Conservation (phyloP, 2,113 vertebrate genomes). For the Dissostichus mawsoni region DNA sequence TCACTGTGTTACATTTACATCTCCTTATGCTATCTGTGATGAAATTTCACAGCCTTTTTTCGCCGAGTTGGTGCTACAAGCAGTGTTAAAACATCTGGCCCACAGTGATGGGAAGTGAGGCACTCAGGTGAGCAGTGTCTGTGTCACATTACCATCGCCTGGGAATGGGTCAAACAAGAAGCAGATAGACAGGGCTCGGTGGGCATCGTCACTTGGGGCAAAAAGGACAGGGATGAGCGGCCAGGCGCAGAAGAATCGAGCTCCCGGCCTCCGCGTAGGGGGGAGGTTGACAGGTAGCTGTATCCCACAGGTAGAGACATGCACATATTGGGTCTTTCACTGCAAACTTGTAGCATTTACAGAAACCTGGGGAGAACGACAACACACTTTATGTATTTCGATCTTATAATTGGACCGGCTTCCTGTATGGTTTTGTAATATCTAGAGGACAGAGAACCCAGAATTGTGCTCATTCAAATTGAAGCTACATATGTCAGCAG, state of each 20-base stretch:
- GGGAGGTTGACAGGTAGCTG: constrained; percentile 63
- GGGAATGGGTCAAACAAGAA: constrained; percentile 64
- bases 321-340: constrained; percentile 69
- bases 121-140: constrained; percentile 62
- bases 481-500: constrained; percentile 36
- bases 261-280: constrained; percentile 18
- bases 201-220: constrained; percentile 38
- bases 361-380: constrained; percentile 55
- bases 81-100: constrained; percentile 60
- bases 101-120: constrained; percentile 81
- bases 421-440: constrained; percentile 71
- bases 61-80: constrained; percentile 12
- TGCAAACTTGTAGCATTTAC: constrained; percentile 82
- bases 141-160: constrained; percentile 61
- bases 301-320: constrained; percentile 61
- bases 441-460: constrained; percentile 62
- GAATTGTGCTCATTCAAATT: constrained; percentile 34
- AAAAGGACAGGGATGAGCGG: constrained; percentile 63
- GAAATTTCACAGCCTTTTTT: constrained; percentile 57
- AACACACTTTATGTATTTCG: constrained; percentile 47
- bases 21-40: constrained; percentile 39
- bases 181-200: constrained; percentile 66
- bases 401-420: constrained; percentile 81
- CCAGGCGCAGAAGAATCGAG: constrained; percentile 51
- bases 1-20: constrained; percentile 52